Evolutionary conservation across 2,888 invertebrate genomes (phyloP).

Genomic region (Synergus umbraculus): DNA sequence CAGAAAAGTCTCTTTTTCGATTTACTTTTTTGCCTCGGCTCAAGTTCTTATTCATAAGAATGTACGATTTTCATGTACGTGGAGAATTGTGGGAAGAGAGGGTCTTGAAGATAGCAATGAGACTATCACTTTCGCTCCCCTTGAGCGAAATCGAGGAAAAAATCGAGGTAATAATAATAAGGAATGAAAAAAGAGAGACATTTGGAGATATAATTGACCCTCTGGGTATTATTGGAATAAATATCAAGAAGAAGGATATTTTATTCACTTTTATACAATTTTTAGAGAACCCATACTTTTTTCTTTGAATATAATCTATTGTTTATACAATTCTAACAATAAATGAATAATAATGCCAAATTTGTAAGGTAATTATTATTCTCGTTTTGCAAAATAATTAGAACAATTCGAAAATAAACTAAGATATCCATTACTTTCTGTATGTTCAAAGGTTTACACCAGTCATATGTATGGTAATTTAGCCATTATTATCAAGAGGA

Average conservation of each 20-base stretch:
- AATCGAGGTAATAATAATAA: neutral
- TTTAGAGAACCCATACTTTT: too few species aligned
- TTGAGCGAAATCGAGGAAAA: constrained; percentile 13
- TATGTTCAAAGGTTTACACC: neutral
- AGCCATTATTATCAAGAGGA: neutral
- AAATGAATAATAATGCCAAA: too few species aligned
- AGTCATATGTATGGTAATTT: neutral
- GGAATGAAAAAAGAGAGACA: neutral
- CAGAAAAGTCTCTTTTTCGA: neutral
- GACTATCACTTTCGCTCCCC: neutral
- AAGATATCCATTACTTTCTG: neutral
- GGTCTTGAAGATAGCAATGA: neutral
- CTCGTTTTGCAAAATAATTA: too few species aligned
- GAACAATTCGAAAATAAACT: too few species aligned
- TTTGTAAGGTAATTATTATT: too few species aligned
- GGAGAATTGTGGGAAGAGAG: constrained; percentile 7
- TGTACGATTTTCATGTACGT: neutral
- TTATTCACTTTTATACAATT: too few species aligned
- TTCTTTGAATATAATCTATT: too few species aligned
- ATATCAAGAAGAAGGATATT: neutral
- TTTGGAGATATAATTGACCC: neutral
- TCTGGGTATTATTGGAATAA: neutral
- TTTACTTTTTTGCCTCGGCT: neutral
- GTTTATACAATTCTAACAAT: too few species aligned
- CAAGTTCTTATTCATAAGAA: neutral